Conservation (phyloP, 2,797 vertebrate species). For the Sebastolobus alascanus region DNA sequence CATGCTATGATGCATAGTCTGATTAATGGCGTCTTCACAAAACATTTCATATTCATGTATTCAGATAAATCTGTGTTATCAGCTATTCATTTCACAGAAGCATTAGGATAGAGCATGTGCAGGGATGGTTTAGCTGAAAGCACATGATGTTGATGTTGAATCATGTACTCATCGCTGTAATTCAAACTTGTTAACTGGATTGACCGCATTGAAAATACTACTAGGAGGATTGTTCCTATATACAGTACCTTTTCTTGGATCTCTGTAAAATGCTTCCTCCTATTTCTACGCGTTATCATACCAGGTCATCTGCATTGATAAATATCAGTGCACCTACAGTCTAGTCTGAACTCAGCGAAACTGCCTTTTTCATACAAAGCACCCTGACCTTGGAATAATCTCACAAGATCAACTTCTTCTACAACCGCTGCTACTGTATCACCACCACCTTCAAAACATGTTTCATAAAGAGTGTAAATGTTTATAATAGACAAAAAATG, state of each 20-base stretch:
- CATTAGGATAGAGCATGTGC: neutral
- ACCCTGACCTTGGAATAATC: neutral
- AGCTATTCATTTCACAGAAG: neutral
- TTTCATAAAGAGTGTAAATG: neutral
- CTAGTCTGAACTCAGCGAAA: slow-evolving; percentile 20
- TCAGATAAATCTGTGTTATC: neutral
- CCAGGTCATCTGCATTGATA: neutral
- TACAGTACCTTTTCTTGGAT: neutral
- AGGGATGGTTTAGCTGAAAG: neutral
- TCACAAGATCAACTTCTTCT: neutral
- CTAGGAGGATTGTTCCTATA: neutral
- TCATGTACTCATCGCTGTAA: neutral
- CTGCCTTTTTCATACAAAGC: neutral
- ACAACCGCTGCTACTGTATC: neutral
- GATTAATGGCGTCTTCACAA: slow-evolving; percentile 4
- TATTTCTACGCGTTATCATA: neutral
- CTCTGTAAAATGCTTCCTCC: neutral
- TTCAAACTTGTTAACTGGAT: neutral
- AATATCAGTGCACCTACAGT: neutral
- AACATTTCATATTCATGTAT: neutral
- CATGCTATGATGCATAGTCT: neutral
- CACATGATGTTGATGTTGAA: neutral
- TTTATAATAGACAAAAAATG: neutral
- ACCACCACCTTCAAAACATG: neutral
- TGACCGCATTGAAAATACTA: neutral